Conservation (phyloP, 2,113 vertebrate genomes). For the Empidonax alnorum region DNA sequence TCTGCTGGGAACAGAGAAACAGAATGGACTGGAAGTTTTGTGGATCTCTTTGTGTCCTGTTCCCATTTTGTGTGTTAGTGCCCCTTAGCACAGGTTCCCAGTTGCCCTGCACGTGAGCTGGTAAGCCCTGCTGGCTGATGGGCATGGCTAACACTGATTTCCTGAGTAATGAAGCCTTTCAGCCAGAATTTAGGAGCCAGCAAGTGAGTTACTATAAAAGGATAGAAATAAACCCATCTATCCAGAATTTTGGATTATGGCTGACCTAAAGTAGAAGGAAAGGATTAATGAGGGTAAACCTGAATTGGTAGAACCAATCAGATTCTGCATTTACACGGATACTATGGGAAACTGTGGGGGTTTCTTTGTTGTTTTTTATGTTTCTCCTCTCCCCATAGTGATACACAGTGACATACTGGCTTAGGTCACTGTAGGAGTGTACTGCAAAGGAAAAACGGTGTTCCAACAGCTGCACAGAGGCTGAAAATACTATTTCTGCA, state of each 20-base stretch:
- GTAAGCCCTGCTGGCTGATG: neutral
- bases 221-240: neutral
- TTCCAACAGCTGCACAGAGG: neutral
- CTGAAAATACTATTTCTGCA: neutral
- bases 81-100: neutral
- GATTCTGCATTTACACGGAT: neutral
- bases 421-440: neutral
- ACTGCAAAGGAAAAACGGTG: neutral
- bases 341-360: fast-evolving
- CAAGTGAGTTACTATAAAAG: neutral
- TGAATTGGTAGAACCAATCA: neutral
- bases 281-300: neutral
- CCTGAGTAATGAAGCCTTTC: neutral
- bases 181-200: neutral
- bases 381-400: neutral
- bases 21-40: neutral
- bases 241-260: neutral
- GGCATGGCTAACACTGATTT: neutral
- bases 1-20: neutral
- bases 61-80: neutral
- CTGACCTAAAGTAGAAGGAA: neutral
- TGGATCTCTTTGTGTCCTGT: neutral
- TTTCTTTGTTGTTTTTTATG: neutral
- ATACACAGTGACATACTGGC: neutral
- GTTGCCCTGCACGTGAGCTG: neutral